Base-by-base conservation (phyloP, 2,113 vertebrate species). In the Prietella phreatophila region DNA sequence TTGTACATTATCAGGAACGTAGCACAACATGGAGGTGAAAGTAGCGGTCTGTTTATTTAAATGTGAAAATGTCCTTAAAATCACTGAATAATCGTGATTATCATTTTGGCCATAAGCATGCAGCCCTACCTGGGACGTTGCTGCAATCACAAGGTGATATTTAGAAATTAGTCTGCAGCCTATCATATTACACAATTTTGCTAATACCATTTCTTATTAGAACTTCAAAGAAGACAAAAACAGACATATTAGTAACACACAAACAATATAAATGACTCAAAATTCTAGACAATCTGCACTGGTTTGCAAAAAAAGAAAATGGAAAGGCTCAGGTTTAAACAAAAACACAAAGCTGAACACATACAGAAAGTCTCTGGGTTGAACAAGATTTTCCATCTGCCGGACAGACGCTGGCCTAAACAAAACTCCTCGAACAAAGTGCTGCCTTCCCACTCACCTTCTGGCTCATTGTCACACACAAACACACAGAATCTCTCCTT, bases 341-440 rank as follows among this genome's bases (percentile, higher is more conserved):
- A 36, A 56, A 30, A 71, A 2, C 20, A 47, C 11, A 30, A 20
- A 69, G 76, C 58, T 80, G 25, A 10, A 50, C 4, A 69, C 53
- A n/a, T 6, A 58, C 65, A 33, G 61, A 50, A 10, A 60, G 55
- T 3, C 55, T 65, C 5, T 11, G 56, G 5, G 25, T 61, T 30
- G 17, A 50, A 42, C 22, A 61, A 4, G 69, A 27, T 85, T 75
- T 30, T 11, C 53, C 83, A 80, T 81, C 63, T 79, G 84, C 83
- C 76, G 69, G 33, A 36, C 55, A 63, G 86, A n/a, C 8, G 47
- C 36, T 73, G 53, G 30, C 25, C 33, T 75, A 75, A 88, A 83
- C 87, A 88, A 71, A 60, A 47, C 76, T 88, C 53, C 1, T 8
- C 4, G 69, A 60, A 85, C 65, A 85, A 85, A 82, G 56, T 33